phyloP scores from a whole-genome alignment of 2,888 invertebrate genomes.

The Dicyrtoma fusca region DNA sequence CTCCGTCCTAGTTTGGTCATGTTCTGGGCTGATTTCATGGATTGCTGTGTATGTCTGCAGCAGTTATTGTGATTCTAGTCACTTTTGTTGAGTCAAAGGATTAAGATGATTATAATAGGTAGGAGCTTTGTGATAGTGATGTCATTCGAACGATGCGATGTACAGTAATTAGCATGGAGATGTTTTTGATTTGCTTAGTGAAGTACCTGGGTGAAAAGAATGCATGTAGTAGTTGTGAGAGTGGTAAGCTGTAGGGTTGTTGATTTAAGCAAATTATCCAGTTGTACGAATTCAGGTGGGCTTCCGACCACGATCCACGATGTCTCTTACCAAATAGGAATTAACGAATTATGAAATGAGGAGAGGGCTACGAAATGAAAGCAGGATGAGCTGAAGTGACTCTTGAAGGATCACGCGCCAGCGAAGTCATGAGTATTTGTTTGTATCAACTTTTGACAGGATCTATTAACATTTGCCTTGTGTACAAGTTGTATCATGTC shows the following conservation, averaged over 20 bases:
- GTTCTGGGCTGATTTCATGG: no score
- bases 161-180: neutral
- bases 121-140: no score
- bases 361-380: neutral
- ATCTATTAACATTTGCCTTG: no score
- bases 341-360: neutral
- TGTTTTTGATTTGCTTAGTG: neutral
- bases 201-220: no score
- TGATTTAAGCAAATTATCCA: conserved; percentile 22
- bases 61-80: no score
- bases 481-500: no score
- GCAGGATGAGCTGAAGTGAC: conserved; percentile 40
- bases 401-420: conserved; percentile 38
- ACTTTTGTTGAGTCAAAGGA: no score
- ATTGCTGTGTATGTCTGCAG: no score
- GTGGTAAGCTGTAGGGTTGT: no score
- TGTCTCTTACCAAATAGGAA: neutral
- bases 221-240: no score
- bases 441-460: neutral
- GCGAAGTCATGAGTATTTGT: conserved; percentile 24
- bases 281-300: conserved; percentile 29
- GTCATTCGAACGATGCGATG: neutral
- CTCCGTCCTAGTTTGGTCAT: no score
- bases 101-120: no score
- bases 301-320: neutral